Base-by-base conservation (phyloP, 2,113 vertebrate genomes). In the Thalassarche chlororhynchos region DNA sequence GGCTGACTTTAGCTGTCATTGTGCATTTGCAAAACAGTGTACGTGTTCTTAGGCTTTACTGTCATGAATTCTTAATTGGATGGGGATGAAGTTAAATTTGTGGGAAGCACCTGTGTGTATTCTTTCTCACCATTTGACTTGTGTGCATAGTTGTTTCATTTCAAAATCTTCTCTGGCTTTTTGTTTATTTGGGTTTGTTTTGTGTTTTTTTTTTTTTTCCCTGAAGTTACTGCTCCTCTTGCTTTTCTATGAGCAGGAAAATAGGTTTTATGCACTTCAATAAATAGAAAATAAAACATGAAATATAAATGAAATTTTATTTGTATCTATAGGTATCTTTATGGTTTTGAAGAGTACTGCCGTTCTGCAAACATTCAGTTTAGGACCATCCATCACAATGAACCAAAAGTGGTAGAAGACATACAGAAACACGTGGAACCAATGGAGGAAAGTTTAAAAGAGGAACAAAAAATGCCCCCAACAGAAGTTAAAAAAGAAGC, bases 271-370 rank as follows among this genome's bases (percentile, higher is more conserved):
- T 74, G 58, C 7, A 29, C 34, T 80, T 85, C 2, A 72, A 3
- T 65, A 69, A 80, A 49, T 8, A 66, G 24, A 81, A 69, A 83
- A 49, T 32, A 44, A 91, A 44, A 8, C 17, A 5, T 66, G 51
- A 76, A 64, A 72, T 61, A 10, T 3, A 44, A 86, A 58, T 55
- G 32, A 84, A 85, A 34, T 64, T 51, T 62, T 31, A 0, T 87
- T 84, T 98, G 49, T 89, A 38, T 79, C 55, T 92, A 3, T 91
- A 99, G 99, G 98, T 99, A 99, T 98, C 99, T 99, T 94, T 99
- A 99, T 96, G 99, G 99, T 82, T 99, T 99, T 66, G 99, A 99
- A 97, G 99, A 99, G 93, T 99, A 99, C 96, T 99, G 99, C 97
- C 99, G 99, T 72, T 99, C 99, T 21, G 99, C 99, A 96, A 98